Base-by-base conservation (phyloP, 2,888 invertebrate genomes). In the Branchellion lobata region DNA sequence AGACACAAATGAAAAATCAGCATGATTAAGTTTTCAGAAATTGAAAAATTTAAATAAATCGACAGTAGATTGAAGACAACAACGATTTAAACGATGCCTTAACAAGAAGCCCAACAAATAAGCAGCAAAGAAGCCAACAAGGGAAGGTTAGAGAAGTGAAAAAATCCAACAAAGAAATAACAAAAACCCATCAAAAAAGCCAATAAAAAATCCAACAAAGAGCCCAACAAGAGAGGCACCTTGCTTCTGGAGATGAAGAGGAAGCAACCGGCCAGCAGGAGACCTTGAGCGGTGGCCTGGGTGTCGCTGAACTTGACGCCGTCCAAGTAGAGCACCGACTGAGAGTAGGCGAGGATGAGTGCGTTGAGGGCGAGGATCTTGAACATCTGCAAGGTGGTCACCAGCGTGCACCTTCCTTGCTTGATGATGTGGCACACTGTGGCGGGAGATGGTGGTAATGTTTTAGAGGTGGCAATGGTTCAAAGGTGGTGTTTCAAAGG, bases 361-460 rank as follows among this genome's bases (percentile, higher is more conserved):
- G 99, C 99, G 88, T 99, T 99, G 79, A 99, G 89, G 0, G 99
- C 99, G 80, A 99, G 90, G 84, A 99, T 99, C 90, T 99, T 99
- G 89, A 99, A 99, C 99, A 99, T 99, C 89, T 99, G 99, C 81
- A 99, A 90, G 0, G 99, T 99, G 0, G 99, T 99, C 29, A 99
- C 99, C 81, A 99, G 89, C 0, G 99, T 99, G 87, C 99, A 99
- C 31, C 99, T 92, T 0, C 99, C 99, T 90, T 99, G 99, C 87
- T 99, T 99, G 85, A 99, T 97, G 82, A 99, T 94, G 89, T 99
- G 96, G 86, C 96, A 98, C 73, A 83, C 80, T 80, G 71, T 3
- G 47, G 51, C 24, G 5, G 68, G 1, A 14, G 47, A 18, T 8
- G 47, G 47, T 47, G 47, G n/a, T n/a, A n/a, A n/a, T n/a, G n/a